Evolutionary conservation across 1,140 invertebrate species (phyloP), one percentile per base, ranked within the genome.

Genomic region (Pseudomyrmex pallidus): DNA sequence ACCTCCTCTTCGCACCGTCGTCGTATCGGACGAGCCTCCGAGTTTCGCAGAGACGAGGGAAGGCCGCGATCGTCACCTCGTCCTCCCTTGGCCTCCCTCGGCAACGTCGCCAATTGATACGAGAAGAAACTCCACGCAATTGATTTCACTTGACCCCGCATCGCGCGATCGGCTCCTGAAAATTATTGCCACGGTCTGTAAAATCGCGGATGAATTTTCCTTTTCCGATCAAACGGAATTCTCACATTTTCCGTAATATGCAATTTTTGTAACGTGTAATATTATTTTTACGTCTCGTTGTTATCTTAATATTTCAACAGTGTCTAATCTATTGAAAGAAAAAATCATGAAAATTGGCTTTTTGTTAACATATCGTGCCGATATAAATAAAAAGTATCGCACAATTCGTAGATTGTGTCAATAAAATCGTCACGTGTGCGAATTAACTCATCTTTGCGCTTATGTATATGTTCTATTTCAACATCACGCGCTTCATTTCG

Each of bases 11-110:
- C 13, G 84, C 90, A 89, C 88, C 22, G 54, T 20, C 85, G 90
- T 84, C 87, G 87, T 89, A 88, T 89, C 83, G 85, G 91, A 89
- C 92, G 91, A 93, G 92, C 93, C 93, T 92, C 91, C 92, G 86
- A 72, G 86, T 86, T 90, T 83, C 84, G 82, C 84, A 85, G 90
- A 88, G 70, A 83, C 46, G 64, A 70, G 50, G 68, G 52, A 72
- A 46, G 25, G 44, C 50, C 61, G 35, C 13, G 10, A 35, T 35
- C 35, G 35, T 35, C 35, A 35, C 7, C 35, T 35, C 52, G n/a
- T 50, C 13, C 22, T 9, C 9, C 22, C 15, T 35, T 35, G 35
- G 35, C 35, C 61, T n/a, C 35, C 9, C 17, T 15, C 50, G 52
- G 12, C 50, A 46, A 63, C 10, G 61, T 56, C 62, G 74, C 70